A percentile compares a stretch with the other conserved stretches of the same genome.
Evolutionary conservation across 2,113 vertebrate genomes (phyloP).

Genomic region (Chinchilla lanigera): DNA sequence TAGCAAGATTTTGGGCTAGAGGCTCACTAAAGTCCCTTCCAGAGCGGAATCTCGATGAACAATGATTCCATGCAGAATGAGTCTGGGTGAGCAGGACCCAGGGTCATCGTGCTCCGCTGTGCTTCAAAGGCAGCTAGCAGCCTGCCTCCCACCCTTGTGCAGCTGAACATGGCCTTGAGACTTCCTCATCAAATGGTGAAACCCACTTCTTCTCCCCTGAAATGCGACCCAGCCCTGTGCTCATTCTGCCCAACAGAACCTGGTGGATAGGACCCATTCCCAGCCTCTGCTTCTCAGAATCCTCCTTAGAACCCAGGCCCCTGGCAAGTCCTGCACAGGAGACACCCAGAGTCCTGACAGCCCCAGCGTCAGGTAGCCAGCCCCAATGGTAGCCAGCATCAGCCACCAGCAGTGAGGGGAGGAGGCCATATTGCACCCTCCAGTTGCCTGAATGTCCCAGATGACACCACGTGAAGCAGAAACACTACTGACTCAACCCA

Average conservation of each 20-base stretch:
- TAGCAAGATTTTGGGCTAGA: not conserved
- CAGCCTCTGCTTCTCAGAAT: not conserved
- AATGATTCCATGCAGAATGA: not conserved
- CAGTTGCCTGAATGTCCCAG: fast-evolving
- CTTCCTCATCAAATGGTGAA: not conserved
- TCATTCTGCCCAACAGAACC: not conserved
- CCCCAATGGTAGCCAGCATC: not conserved
- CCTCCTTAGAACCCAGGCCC: too few species aligned
- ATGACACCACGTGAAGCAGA: fast-evolving
- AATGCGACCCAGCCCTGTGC: not conserved
- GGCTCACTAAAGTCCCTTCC: not conserved
- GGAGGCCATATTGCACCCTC: fast-evolving
- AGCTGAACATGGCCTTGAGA: not conserved
- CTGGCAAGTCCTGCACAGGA: fast-evolving
- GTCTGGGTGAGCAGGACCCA: not conserved
- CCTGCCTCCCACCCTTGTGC: fast-evolving
- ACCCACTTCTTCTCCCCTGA: not conserved
- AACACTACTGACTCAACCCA: fast-evolving
- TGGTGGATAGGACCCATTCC: not conserved
- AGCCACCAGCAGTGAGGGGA: fast-evolving
- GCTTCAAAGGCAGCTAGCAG: not conserved
- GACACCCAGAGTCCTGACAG: fast-evolving
- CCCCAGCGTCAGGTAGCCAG: not conserved
- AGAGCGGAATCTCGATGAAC: not conserved
- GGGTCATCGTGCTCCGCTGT: not conserved